Percentiles rank a stretch among this genome's conserved stretches.
These are phyloP conservation scores for Mus pahari DNA, from an alignment of 2,113 vertebrate genomes.

Conservation along the genomic window DNA sequence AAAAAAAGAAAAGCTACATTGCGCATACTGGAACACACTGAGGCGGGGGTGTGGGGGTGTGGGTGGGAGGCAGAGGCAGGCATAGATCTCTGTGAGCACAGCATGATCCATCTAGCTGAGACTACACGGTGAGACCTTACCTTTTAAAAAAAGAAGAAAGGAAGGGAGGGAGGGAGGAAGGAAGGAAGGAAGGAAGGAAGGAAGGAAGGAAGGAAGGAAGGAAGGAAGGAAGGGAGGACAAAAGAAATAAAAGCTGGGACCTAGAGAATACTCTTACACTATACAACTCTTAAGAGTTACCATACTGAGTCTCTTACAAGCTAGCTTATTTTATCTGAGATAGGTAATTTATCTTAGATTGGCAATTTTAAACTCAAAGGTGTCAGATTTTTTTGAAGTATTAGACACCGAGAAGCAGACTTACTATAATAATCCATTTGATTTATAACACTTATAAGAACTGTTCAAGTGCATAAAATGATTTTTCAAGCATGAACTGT, in stretches of 20 bases:
- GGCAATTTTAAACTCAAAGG: conserved; percentile 23
- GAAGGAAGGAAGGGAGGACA: not conserved
- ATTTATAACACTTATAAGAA: conserved; percentile 39
- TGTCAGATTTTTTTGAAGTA: conserved; percentile 12
- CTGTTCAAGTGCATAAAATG: conserved; percentile 14
- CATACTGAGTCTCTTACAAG: not conserved
- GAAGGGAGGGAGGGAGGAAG: no score
- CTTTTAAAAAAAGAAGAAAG: not conserved
- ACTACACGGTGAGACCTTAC: not conserved
- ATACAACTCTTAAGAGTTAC: not conserved
- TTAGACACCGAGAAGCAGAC: conserved; percentile 11
- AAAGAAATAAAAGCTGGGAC: not conserved
- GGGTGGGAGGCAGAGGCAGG: not conserved
- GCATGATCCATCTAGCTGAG: not conserved
- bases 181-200: no score
- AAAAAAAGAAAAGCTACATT: not conserved
- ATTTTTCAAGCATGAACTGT: conserved; percentile 14
- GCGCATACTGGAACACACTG: no score
- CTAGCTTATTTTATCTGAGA: conserved; percentile 39
- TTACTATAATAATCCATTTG: conserved; percentile 32
- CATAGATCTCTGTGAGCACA: not conserved
- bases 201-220: not conserved
- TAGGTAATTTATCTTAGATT: conserved; percentile 17
- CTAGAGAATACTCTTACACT: not conserved
- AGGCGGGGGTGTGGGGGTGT: not conserved